Base-by-base conservation (phyloP, 2,888 invertebrate species). In the Subacronicta megacephala region DNA sequence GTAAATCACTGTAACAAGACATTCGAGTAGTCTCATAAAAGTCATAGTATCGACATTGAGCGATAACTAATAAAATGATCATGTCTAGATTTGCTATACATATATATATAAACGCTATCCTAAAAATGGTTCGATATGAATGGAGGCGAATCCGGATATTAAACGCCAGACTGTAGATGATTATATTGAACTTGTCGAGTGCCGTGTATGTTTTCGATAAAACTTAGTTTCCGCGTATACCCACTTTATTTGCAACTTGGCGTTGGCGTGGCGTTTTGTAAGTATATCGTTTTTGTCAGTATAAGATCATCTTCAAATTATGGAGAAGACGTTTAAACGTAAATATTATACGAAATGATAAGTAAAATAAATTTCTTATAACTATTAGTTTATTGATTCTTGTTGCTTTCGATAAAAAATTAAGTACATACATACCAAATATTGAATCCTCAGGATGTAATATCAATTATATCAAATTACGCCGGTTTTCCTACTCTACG, bases 91-190 rank as follows among this genome's bases (percentile, higher is more conserved):
- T 64, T 66, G 52, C 49, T 58, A 65, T n/a, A n/a, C n/a, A n/a
- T n/a, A n/a, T n/a, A n/a, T n/a, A n/a, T n/a, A n/a, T 51, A 57
- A 57, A 58, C 10, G 53, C 37, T 40, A 26, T 43, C 53, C 58
- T 60, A 58, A 73, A 67, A 64, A 64, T 71, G 56, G 56, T 59
- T 59, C 16, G 43, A 47, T 63, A 66, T 72, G 55, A 73, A 67
- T 72, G 59, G 51, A 55, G 61, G 53, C 53, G 38, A 56, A 49
- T 50, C 62, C 77, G 77, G 77, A 77, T 77, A 77, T 77, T 70
- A 77, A 77, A 77, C 72, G 75, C 66, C 72, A 77, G 70, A 72
- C 62, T 63, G 67, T 50, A 58, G 64, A 68, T 62, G 67, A 58
- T 70, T 67, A 68, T 58, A 71, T 62, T 67, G 67, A 62, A 67